Evolutionary conservation across 2,888 invertebrate genomes (phyloP).

Genomic region (Proisotoma minuta): DNA sequence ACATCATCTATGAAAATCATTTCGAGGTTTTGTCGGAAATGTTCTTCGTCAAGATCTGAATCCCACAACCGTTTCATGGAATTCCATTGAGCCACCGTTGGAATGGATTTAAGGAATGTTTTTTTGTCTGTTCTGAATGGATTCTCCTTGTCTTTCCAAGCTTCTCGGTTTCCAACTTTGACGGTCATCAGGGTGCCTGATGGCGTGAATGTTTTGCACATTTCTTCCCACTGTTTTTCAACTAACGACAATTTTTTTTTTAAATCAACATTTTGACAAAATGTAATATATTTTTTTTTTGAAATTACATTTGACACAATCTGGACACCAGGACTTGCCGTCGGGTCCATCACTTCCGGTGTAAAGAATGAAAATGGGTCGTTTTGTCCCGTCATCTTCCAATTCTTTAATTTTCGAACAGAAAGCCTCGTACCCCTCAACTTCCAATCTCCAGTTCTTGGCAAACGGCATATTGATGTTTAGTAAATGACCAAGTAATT

Average conservation of each 20-base stretch:
- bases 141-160: constrained; percentile 79
- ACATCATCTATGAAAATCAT: too few relatives aligned
- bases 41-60: too few relatives aligned
- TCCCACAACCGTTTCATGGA: constrained; percentile 69
- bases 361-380: constrained; percentile 56
- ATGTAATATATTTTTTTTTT: not conserved
- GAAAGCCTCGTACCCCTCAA: constrained; percentile 64
- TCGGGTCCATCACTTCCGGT: constrained; percentile 61
- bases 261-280: constrained; percentile 13
- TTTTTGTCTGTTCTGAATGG: constrained; percentile 72
- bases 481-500: too few relatives aligned
- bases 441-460: constrained; percentile 35
- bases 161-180: constrained; percentile 50
- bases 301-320: constrained; percentile 73
- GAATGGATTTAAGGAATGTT: constrained; percentile 70
- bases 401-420: constrained; percentile 55
- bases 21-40: too few relatives aligned
- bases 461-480: not conserved
- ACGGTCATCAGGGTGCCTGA: constrained; percentile 34
- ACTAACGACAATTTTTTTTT: constrained; percentile 31
- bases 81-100: constrained; percentile 75
- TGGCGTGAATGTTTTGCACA: constrained; percentile 20
- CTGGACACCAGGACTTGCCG: constrained; percentile 76
- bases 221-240: constrained; percentile 28
- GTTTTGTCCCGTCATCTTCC: not conserved